Evolutionary conservation across 2,888 invertebrate genomes (phyloP).

Genomic region (Drosophila niveifrons): DNA sequence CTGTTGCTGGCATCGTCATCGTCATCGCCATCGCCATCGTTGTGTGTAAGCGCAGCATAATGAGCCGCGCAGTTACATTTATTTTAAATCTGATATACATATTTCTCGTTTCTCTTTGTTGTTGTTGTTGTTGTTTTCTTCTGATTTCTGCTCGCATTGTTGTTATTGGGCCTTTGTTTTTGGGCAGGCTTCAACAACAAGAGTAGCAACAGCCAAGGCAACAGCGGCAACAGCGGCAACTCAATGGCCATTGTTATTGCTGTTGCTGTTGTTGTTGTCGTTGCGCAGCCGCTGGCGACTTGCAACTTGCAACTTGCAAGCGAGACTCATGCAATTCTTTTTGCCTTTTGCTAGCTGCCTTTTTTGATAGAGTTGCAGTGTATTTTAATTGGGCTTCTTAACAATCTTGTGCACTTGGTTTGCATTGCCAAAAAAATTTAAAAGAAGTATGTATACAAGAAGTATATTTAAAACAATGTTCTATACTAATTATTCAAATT

Average conservation of each 20-base stretch:
- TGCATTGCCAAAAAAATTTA: no score
- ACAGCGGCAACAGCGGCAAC: constrained; percentile 56
- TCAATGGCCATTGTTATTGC: constrained; percentile 74
- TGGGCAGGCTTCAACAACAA: constrained; percentile 59
- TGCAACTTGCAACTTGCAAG: constrained; percentile 47
- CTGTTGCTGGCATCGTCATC: no score
- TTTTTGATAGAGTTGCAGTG: constrained; percentile 58
- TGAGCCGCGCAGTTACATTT: constrained; percentile 83
- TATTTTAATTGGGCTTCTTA: constrained; percentile 19
- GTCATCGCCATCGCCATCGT: constrained; percentile 10
- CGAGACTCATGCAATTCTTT: constrained; percentile 61
- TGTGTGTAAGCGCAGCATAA: constrained; percentile 78
- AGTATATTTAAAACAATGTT: no score
- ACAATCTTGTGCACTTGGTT: neutral
- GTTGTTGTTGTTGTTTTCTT: constrained; percentile 13
- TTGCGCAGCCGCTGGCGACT: constrained; percentile 69
- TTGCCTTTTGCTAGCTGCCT: constrained; percentile 64
- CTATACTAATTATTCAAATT: no score
- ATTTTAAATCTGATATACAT: constrained; percentile 84
- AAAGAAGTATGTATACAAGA: no score
- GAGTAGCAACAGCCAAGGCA: constrained; percentile 37
- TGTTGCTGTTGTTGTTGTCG: constrained; percentile 38
- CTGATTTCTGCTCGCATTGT: constrained; percentile 42
- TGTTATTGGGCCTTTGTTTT: constrained; percentile 79
- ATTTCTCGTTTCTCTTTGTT: constrained; percentile 66